Percentiles rank a stretch among this genome's conserved stretches.
Conservation (phyloP, 1,140 invertebrate genomes). For the Drosophila setifemur region DNA sequence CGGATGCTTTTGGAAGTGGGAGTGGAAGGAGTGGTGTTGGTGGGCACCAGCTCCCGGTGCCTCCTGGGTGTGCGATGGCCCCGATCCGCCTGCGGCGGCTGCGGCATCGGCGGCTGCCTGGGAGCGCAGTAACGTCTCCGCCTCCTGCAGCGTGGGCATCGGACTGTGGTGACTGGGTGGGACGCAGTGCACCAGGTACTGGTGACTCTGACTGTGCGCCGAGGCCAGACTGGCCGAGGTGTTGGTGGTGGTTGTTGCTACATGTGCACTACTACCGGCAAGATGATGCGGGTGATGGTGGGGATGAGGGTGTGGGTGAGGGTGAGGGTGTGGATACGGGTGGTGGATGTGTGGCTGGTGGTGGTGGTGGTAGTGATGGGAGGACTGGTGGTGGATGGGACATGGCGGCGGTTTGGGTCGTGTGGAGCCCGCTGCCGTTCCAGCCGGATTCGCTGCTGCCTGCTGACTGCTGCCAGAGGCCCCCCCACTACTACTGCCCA, state of each 20-base stretch:
- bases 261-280: constrained; percentile 73
- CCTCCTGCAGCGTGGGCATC: constrained; percentile 78
- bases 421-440: constrained; percentile 71
- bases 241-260: constrained; percentile 54
- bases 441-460: constrained; percentile 61
- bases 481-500: constrained; percentile 83
- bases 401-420: constrained; percentile 61
- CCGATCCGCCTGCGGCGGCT: constrained; percentile 14
- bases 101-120: constrained; percentile 51
- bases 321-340: constrained; percentile 17
- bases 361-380: constrained; percentile 61
- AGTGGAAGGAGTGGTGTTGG: constrained; percentile 59
- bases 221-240: constrained; percentile 56
- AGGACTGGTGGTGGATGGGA: constrained; percentile 67
- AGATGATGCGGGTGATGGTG: constrained; percentile 34
- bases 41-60: constrained; percentile 2
- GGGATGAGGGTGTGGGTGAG: constrained; percentile 29
- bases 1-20: constrained; percentile 81
- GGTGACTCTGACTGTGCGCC: constrained; percentile 80
- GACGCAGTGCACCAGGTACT: constrained; percentile 82
- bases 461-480: constrained; percentile 67
- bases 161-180: constrained; percentile 79
- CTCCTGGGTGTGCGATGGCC: neutral
- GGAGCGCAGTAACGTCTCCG: constrained; percentile 60
- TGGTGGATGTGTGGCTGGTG: constrained; percentile 24